Evolutionary conservation across 2,113 vertebrate genomes (phyloP).

Genomic region (Calonectris borealis): DNA sequence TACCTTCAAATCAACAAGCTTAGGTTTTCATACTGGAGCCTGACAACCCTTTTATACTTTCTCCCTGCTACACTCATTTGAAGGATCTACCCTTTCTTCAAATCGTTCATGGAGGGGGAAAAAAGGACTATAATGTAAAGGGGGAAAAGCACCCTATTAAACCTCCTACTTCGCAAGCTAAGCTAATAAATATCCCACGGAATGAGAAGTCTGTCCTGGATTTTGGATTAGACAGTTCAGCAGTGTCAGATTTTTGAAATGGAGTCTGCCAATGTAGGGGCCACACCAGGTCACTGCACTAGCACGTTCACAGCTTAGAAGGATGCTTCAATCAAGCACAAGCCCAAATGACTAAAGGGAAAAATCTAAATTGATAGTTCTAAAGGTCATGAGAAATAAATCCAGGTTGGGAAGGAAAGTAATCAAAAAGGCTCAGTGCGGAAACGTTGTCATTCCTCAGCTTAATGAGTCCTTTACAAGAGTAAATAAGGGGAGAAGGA

Average conservation of each 20-base stretch:
- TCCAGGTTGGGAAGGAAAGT: slow-evolving; percentile 51
- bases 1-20: background rate
- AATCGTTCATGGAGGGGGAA: background rate
- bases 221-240: background rate
- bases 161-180: background rate
- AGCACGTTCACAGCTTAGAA: background rate
- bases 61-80: background rate
- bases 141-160: background rate
- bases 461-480: slow-evolving; percentile 67
- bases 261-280: background rate
- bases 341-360: slow-evolving; percentile 36
- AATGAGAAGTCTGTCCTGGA: background rate
- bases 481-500: slow-evolving; percentile 67
- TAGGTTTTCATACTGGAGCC: background rate
- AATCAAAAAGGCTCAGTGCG: slow-evolving; percentile 61
- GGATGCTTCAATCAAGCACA: slow-evolving; percentile 58
- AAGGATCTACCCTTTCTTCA: background rate
- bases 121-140: background rate
- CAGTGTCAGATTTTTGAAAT: background rate
- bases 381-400: slow-evolving; percentile 72
- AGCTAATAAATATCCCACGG: background rate
- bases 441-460: slow-evolving; percentile 48
- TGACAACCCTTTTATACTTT: background rate
- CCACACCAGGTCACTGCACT: background rate
- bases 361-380: slow-evolving; percentile 57